Percentiles rank a stretch among this genome's conserved stretches.
These are phyloP conservation scores for Cyclargus thomasi DNA, from an alignment of 1,140 invertebrate genomes.

Conservation along the genomic window DNA sequence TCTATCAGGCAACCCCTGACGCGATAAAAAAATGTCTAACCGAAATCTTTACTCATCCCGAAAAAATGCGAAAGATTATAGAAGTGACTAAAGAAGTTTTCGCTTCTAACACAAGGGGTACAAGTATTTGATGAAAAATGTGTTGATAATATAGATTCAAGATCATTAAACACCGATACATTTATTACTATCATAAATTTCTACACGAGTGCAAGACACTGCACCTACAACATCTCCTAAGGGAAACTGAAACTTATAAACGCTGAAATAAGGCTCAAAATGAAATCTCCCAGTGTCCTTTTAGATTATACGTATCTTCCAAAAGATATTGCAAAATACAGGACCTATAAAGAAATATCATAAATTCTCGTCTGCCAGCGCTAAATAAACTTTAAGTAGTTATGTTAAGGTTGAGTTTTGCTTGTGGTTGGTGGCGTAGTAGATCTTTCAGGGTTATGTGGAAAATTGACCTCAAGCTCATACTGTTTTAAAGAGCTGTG, in stretches of 20 bases:
- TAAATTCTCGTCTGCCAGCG: background rate
- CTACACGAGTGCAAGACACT: conserved; percentile 1
- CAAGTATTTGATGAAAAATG: conserved; percentile 3
- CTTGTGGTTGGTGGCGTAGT: conserved; percentile 17
- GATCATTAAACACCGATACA: conserved; percentile 51
- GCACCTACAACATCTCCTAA: background rate
- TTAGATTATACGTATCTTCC: background rate
- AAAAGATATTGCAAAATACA: conserved; percentile 11
- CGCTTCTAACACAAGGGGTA: background rate
- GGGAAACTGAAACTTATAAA: background rate
- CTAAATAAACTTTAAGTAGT: conserved; percentile 25
- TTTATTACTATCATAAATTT: conserved; percentile 16
- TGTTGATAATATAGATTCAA: conserved; percentile 22
- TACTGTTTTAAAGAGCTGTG: conserved; percentile 21
- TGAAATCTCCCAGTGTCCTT: background rate
- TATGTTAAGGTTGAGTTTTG: conserved; percentile 28
- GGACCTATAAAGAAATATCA: background rate
- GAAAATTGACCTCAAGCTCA: conserved; percentile 60
- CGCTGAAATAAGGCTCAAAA: background rate
- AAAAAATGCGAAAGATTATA: too few species aligned
- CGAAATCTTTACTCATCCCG: too few species aligned
- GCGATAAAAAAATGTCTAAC: too few species aligned
- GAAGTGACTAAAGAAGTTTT: background rate
- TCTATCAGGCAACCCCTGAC: too few species aligned
- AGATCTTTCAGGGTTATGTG: conserved; percentile 24